Evolutionary conservation across 2,113 vertebrate genomes (phyloP).

Genomic region (Ptyas mucosa): DNA sequence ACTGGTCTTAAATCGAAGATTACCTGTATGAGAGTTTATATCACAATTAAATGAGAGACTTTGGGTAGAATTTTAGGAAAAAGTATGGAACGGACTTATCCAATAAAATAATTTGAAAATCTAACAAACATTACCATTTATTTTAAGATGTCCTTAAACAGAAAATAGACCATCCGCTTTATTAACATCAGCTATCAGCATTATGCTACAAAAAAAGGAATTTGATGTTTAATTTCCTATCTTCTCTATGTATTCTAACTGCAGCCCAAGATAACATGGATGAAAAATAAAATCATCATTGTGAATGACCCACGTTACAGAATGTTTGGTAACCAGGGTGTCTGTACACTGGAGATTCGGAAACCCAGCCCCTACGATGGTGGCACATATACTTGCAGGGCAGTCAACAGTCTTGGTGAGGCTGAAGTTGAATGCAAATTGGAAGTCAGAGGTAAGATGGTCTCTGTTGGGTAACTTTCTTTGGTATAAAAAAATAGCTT

Average conservation of each 20-base stretch:
- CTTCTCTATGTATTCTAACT: not conserved
- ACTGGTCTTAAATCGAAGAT: not conserved
- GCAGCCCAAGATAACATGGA: conserved; percentile 95
- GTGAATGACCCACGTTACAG: conserved; percentile 89
- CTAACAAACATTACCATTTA: not conserved
- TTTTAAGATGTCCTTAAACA: not conserved
- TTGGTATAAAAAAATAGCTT: not conserved
- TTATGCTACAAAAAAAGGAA: not conserved
- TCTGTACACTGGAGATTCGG: conserved; percentile 94
- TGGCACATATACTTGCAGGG: conserved; percentile 87
- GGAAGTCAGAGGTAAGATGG: conserved; percentile 92
- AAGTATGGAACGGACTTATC: not conserved
- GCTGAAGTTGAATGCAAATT: conserved; percentile 95
- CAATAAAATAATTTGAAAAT: not conserved
- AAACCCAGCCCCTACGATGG: conserved; percentile 96
- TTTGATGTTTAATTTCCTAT: not conserved
- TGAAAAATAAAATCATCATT: conserved; percentile 95
- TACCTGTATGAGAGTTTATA: not conserved
- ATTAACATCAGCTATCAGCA: not conserved
- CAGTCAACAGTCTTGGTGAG: conserved; percentile 87
- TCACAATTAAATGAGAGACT: not conserved
- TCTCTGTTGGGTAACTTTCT: not conserved
- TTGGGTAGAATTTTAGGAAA: not conserved
- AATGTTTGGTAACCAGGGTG: conserved; percentile 97
- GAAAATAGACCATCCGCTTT: not conserved